phyloP scores from a whole-genome alignment of 2,797 vertebrate genomes.

The Philypnodon macrostomus region DNA sequence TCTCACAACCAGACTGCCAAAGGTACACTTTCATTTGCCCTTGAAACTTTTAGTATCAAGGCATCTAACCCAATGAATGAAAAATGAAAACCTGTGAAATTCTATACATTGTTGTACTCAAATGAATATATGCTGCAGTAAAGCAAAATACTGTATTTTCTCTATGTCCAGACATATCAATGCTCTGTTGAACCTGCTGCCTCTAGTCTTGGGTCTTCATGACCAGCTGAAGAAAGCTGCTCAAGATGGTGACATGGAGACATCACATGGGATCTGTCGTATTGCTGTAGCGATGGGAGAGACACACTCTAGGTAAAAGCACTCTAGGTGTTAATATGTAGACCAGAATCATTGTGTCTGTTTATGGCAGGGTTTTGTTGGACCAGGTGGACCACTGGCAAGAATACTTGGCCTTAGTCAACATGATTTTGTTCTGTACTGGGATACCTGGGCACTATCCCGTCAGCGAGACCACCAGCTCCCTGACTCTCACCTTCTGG shows the following conservation, averaged over 20 bases:
- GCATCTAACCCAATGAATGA: no score
- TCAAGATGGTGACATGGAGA: conserved; percentile 92
- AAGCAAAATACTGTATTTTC: not conserved
- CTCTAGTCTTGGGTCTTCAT: conserved; percentile 87
- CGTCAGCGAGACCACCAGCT: conserved; percentile 94
- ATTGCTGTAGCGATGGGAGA: conserved; percentile 93
- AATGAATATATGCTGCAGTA: no score
- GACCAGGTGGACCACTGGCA: conserved; percentile 96
- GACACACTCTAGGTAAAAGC: conserved; percentile 84
- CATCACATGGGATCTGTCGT: conserved; percentile 93
- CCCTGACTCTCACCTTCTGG: conserved; percentile 97
- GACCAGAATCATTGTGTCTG: conserved; percentile 16
- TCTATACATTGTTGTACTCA: no score
- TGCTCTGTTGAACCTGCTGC: conserved; percentile 88
- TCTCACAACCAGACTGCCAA: conserved; percentile 94
- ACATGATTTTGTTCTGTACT: conserved; percentile 98
- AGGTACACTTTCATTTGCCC: conserved; percentile 72
- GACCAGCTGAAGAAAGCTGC: conserved; percentile 90
- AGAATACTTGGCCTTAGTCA: conserved; percentile 91
- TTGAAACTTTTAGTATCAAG: no score
- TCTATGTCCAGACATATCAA: conserved; percentile 81
- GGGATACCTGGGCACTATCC: conserved; percentile 96
- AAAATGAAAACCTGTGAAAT: no score
- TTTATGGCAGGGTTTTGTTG: conserved; percentile 83
- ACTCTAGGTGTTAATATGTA: not conserved